Conservation (phyloP, 2,113 vertebrate genomes). For the Chlorodrepanis virens region DNA sequence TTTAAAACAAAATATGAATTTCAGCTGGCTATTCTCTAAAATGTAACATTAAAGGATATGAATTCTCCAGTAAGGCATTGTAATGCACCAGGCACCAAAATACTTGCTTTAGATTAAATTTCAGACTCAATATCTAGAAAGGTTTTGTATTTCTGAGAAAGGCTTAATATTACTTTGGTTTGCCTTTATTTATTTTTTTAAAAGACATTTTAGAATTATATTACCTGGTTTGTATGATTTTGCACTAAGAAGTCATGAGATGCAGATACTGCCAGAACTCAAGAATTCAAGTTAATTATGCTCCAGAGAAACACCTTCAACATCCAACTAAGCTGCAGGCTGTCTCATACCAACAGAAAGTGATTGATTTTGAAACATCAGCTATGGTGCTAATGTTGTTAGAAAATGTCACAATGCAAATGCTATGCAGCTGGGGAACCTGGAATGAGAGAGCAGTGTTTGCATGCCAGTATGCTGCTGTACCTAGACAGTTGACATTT, state of each 20-base stretch:
- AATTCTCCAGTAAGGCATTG: background rate
- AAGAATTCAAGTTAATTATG: background rate
- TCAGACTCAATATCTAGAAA: background rate
- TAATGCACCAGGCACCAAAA: background rate
- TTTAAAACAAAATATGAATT: background rate
- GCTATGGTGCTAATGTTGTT: slow-evolving; percentile 56
- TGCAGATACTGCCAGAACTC: background rate
- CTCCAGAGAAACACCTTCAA: background rate
- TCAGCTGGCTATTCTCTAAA: background rate
- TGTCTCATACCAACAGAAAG: background rate
- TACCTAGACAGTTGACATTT: slow-evolving; percentile 64
- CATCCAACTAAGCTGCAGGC: background rate
- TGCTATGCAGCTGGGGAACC: slow-evolving; percentile 61
- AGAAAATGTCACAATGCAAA: slow-evolving; percentile 77
- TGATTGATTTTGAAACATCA: slow-evolving; percentile 66
- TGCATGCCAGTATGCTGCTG: slow-evolving; percentile 38
- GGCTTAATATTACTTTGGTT: background rate
- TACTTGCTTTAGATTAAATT: background rate
- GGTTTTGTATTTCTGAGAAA: background rate
- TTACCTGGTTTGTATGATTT: background rate
- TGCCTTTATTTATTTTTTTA: background rate
- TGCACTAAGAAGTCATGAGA: background rate
- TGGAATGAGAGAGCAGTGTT: slow-evolving; percentile 34
- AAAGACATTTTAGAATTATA: background rate
- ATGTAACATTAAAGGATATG: background rate